Conservation (phyloP, 2,888 invertebrate genomes). For the Bombyx huttoni region DNA sequence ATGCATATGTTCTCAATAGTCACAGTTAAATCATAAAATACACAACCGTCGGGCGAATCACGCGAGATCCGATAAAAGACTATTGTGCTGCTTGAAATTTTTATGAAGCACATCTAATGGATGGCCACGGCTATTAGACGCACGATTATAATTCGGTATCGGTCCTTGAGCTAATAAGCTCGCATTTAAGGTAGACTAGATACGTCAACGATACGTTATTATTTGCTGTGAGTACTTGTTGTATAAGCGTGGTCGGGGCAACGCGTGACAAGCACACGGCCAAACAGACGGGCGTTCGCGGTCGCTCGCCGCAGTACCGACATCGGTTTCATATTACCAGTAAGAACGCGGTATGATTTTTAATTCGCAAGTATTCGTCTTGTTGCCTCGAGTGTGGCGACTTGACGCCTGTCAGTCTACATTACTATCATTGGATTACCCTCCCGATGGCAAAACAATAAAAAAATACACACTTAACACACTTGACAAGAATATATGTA, state of each 20-base stretch:
- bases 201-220: slow-evolving; percentile 8
- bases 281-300: slow-evolving; percentile 30
- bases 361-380: slow-evolving; percentile 21
- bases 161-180: neutral
- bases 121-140: neutral
- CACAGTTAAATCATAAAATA: neutral
- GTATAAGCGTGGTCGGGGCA: slow-evolving; percentile 18
- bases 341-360: slow-evolving; percentile 41
- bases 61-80: neutral
- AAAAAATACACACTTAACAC: neutral
- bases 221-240: slow-evolving; percentile 15
- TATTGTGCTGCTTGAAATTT: neutral
- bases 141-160: neutral
- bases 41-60: neutral
- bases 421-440: neutral
- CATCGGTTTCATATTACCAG: slow-evolving; percentile 36
- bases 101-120: neutral
- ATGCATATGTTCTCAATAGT: slow-evolving; percentile 9
- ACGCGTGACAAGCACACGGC: slow-evolving; percentile 26
- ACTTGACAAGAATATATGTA: neutral
- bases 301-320: slow-evolving; percentile 22
- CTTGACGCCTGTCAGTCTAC: slow-evolving; percentile 3
- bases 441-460: neutral
- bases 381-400: slow-evolving; percentile 4
- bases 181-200: neutral